Conservation (phyloP, 2,113 vertebrate species). For the Tinamus guttatus region DNA sequence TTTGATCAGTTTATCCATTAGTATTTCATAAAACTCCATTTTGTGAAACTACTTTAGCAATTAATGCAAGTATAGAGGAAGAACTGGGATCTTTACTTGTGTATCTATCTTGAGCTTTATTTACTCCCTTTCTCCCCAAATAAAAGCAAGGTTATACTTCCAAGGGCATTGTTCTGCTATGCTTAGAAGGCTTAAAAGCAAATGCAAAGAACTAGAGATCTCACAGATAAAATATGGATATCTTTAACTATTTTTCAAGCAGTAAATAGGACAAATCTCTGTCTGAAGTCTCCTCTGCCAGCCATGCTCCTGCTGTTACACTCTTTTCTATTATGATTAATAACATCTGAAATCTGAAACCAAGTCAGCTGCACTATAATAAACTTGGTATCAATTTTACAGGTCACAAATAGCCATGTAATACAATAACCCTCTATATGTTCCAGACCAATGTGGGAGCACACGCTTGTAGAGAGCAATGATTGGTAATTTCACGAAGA, state of each 20-base stretch:
- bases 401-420: slow-evolving; percentile 75
- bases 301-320: slow-evolving; percentile 50
- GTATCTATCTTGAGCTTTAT: background rate
- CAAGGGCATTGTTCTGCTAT: background rate
- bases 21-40: background rate
- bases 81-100: background rate
- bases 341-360: slow-evolving; percentile 69
- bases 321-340: slow-evolving; percentile 65
- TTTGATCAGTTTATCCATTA: background rate
- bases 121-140: background rate
- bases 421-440: slow-evolving; percentile 68
- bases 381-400: slow-evolving; percentile 76
- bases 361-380: slow-evolving; percentile 71
- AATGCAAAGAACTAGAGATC: background rate
- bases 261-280: background rate
- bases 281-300: slow-evolving; percentile 54
- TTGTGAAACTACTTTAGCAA: background rate
- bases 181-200: background rate
- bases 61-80: background rate
- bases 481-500: slow-evolving; percentile 52
- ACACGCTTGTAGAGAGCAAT: slow-evolving; percentile 32
- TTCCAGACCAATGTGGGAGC: slow-evolving; percentile 45
- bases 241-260: background rate
- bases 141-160: background rate
- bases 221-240: background rate